These are phyloP conservation scores for Polyergus mexicanus DNA, from an alignment of 1,140 invertebrate genomes.

Conservation along the genomic window DNA sequence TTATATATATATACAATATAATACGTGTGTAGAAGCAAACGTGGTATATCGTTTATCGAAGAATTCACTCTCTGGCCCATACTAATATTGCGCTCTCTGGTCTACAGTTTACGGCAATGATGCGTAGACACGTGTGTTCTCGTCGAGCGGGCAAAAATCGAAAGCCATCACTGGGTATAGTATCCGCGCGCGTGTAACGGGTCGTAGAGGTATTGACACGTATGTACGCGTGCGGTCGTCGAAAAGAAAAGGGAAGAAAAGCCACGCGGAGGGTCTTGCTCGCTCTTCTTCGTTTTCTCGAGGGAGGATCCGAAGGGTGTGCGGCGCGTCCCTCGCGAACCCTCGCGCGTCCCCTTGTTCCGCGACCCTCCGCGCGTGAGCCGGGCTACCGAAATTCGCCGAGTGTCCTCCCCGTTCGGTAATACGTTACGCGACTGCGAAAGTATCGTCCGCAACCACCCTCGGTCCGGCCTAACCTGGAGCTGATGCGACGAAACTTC, in stretches of 20 bases:
- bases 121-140: conserved; percentile 33
- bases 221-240: conserved; percentile 54
- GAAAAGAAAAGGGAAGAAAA: conserved; percentile 59
- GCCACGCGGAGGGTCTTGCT: conserved; percentile 18
- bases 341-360: conserved; percentile 33
- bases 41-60: conserved; percentile 37
- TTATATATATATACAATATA: neutral
- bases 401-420: conserved; percentile 78
- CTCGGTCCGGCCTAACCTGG: conserved; percentile 77
- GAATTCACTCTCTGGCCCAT: neutral
- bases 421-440: conserved; percentile 77
- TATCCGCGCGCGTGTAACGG: conserved; percentile 37
- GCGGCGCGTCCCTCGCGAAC: conserved; percentile 50
- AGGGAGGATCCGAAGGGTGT: conserved; percentile 68
- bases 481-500: conserved; percentile 79
- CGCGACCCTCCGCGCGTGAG: conserved; percentile 59
- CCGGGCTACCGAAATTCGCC: conserved; percentile 72
- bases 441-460: conserved; percentile 67
- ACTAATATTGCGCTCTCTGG: conserved; percentile 17
- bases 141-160: conserved; percentile 68
- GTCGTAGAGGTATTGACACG: conserved; percentile 74
- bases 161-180: conserved; percentile 70
- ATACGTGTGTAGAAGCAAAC: conserved; percentile 40
- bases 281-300: conserved; percentile 37
- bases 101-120: neutral